Evolutionary conservation across 2,888 invertebrate species (phyloP).

Genomic region (Zhuqinia jingwanae): DNA sequence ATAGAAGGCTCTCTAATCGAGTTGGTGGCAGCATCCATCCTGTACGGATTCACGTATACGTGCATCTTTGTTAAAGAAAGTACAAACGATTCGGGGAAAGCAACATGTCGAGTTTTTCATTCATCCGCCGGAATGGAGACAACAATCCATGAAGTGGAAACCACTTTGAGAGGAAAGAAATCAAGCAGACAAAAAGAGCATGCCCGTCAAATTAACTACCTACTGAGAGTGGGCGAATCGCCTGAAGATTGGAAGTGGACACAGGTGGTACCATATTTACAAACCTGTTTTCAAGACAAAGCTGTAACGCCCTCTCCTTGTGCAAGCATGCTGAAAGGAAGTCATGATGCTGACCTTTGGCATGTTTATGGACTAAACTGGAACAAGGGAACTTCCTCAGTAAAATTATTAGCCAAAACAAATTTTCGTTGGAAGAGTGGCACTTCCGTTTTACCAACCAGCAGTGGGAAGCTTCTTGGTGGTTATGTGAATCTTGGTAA

Average conservation of each 20-base stretch:
- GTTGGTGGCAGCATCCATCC: constrained; percentile 23
- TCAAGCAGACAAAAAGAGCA: no score
- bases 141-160: no score
- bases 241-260: constrained; percentile 28
- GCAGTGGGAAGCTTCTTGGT: constrained; percentile 35
- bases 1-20: constrained; percentile 49
- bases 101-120: constrained; percentile 1
- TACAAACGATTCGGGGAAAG: background rate
- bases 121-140: no score
- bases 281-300: no score
- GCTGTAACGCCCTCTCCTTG: background rate
- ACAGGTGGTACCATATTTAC: background rate
- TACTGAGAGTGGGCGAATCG: constrained; percentile 21
- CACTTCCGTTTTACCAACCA: constrained; percentile 1
- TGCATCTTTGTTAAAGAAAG: constrained; percentile 22
- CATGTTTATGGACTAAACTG: constrained; percentile 21
- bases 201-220: background rate
- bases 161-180: background rate
- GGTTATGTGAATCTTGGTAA: background rate
- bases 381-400: constrained; percentile 12
- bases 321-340: background rate
- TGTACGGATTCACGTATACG: constrained; percentile 20
- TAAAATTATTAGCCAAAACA: background rate
- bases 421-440: constrained; percentile 22
- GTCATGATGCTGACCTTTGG: background rate